Evolutionary conservation across 2,797 vertebrate species (phyloP), one percentile per base, ranked within the genome.

Genomic region (Pelobates cultripes): DNA sequence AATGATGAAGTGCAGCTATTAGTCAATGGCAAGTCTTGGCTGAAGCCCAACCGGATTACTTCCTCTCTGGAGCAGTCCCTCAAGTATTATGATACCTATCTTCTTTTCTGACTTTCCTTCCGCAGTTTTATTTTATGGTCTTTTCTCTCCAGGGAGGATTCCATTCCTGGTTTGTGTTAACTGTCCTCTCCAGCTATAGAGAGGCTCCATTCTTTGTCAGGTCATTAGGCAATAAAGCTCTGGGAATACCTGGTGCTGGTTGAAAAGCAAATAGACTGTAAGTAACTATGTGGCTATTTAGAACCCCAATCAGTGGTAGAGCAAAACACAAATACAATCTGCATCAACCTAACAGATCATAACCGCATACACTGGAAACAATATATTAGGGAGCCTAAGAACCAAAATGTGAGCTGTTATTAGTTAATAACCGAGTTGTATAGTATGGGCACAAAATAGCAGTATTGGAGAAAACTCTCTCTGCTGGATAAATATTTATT

Each of bases 161-260:
- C 44, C 13, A 68, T 72, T 57, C 41, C 80, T 82, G 80, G 66
- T 70, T 82, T 82, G 55, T 82, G 80, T 82, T 73, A 82, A 61
- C 80, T 77, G 74, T 82, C 80, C 68, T 61, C 51, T 82, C 69
- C 17, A 77, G 41, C 41, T 45, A 73, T 43, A 53, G 12, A 82
- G 13, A 69, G 44, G 55, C 43, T 67, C 69, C 61, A 82, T 51
- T 77, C n/a, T 15, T 40, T 77, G 68, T 77, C 80, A 77, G 69
- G 53, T 77, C 42, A 47, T 7, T 41, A 73, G 61, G 28, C 61
- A 28, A 5, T 1, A 40, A 64, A 14, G n/a, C 61, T 41, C n/a
- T 64, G 17, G 61, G 61, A 64, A n/a, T 28, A 64, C 17, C 61
- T 28, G 4, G 3, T 28, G 1, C 17, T 1, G 10, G 61, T 64